These are phyloP conservation scores for Thymelicus sylvestris DNA, from an alignment of 2,888 invertebrate species.

Conservation along the genomic window DNA sequence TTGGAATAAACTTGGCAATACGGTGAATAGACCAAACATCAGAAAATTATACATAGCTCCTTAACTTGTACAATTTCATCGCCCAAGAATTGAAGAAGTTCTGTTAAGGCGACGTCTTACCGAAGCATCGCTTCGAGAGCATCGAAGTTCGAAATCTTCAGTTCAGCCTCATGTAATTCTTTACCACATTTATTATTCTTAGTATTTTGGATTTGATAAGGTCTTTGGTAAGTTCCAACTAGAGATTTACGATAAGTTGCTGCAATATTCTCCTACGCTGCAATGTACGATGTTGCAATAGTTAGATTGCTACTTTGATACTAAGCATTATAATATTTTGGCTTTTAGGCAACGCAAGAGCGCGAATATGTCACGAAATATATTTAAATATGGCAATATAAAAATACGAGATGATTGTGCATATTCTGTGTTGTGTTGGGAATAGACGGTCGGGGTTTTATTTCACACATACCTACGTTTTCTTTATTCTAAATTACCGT, in stretches of 20 bases:
- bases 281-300: slow-evolving; percentile 18
- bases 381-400: slow-evolving; percentile 3
- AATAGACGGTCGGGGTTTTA: slow-evolving; percentile 21
- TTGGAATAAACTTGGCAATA: too few relatives aligned
- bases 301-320: not conserved
- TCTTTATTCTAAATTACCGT: not conserved
- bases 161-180: slow-evolving; percentile 8
- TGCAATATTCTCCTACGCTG: not conserved
- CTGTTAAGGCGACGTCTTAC: too few relatives aligned
- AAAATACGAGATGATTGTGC: not conserved
- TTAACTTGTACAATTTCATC: too few relatives aligned
- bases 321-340: not conserved
- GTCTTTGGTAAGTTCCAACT: slow-evolving; percentile 29
- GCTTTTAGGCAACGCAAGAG: not conserved
- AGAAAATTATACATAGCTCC: too few relatives aligned
- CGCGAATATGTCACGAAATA: not conserved
- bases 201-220: slow-evolving; percentile 21
- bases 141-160: too few relatives aligned
- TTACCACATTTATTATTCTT: slow-evolving; percentile 11
- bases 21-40: too few relatives aligned
- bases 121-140: too few relatives aligned
- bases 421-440: slow-evolving; percentile 13
- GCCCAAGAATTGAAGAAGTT: too few relatives aligned
- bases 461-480: not conserved
- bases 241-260: slow-evolving; percentile 17